Base-by-base conservation (phyloP, 2,797 vertebrate species). In the Tapirus indicus region DNA sequence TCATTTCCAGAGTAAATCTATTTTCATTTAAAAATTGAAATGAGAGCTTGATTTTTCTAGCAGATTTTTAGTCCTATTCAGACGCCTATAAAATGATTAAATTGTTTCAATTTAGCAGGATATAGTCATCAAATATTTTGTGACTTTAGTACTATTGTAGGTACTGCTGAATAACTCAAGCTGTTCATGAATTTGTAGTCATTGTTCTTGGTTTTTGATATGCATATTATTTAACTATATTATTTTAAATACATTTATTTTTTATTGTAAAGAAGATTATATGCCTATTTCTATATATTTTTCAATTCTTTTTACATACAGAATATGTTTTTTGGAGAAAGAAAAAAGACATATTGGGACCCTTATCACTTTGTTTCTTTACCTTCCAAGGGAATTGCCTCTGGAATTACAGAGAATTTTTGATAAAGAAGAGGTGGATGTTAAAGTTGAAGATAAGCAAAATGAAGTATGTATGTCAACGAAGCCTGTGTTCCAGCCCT, bases 361-460 rank as follows among this genome's bases (percentile, higher is more conserved):
- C 60, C 35, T 9, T 49, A 7, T 60, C 16, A 18, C 29, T 91
- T 92, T 96, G 38, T 94, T 95, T 92, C 21, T 91, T 96, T 85
- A 32, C 78, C 95, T 94, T 97, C 94, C 38, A 98, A 99, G 99
- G 98, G 99, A 99, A 97, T 98, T 99, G 78, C 99, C 99, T 49
- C 95, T 98, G 49, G 99, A 99, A 96, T 99, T 99, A 96, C 99
- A 98, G 93, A 99, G 99, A 97, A 94, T 98, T 94, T 99, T 99
- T 85, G 99, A 99, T 93, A 99, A 99, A 97, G 99, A 99, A 44
- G 99, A 99, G 93, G 98, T 99, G 89, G 99, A 99, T 85, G 99
- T 99, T 97, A 99, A 99, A 88, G 99, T 99, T 94, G 99, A 99
- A 98, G 99, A 99, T 92, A 99, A 99, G 98, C 99, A 99, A 10